Percentiles rank a stretch among this genome's conserved stretches.
Evolutionary conservation across 1,140 invertebrate species (phyloP).

Genomic region (Semibalanus balanoides): DNA sequence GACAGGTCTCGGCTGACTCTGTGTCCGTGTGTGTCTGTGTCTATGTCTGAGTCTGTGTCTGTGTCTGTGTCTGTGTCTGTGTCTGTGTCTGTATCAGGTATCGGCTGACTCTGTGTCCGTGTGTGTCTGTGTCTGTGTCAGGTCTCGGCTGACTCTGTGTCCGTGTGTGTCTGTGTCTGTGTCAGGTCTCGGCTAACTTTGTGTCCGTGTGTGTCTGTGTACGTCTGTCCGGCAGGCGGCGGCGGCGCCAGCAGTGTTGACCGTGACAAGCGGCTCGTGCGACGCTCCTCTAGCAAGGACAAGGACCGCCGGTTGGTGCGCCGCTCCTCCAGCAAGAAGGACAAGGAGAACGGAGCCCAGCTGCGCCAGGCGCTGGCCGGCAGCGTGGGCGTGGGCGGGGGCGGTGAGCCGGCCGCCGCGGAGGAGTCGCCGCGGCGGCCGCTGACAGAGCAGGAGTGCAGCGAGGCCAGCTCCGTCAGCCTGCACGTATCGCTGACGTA

Average conservation of each 20-base stretch:
- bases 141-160: no score
- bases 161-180: no score
- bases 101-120: no score
- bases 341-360: conserved; percentile 28
- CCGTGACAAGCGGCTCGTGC: conserved; percentile 45
- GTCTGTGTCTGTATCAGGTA: no score
- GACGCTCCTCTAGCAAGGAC: conserved; percentile 47
- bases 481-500: conserved; percentile 46
- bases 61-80: no score
- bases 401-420: conserved; percentile 13
- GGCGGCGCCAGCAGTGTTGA: conserved; percentile 52
- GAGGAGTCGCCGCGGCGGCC: conserved; percentile 23
- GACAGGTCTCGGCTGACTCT: no score
- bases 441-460: conserved; percentile 36
- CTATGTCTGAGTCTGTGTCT: no score
- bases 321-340: conserved; percentile 44
- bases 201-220: conserved; percentile 1
- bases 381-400: conserved; percentile 16
- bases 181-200: no score
- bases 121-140: no score
- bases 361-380: conserved; percentile 14
- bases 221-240: conserved; percentile 29
- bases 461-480: conserved; percentile 43
- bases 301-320: conserved; percentile 44
- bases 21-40: no score